A percentile compares a stretch with the other conserved stretches of the same genome.
Conservation (phyloP, 2,797 vertebrate species). For the Schizopygopsis pylzovi region DNA sequence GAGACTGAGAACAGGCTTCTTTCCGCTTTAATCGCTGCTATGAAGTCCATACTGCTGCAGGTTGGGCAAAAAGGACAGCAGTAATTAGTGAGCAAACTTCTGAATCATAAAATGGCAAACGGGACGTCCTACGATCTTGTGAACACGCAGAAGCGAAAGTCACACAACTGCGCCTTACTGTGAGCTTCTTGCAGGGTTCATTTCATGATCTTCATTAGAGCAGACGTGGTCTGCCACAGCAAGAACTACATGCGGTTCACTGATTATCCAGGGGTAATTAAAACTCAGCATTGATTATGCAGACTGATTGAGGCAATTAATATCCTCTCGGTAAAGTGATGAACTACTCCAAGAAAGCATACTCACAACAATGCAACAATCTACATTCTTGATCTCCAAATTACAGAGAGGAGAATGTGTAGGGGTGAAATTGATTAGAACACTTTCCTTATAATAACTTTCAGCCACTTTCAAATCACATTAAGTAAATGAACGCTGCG, state of each 20-base stretch:
- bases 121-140: not conserved
- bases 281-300: slow-evolving; percentile 41
- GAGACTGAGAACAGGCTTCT: not conserved
- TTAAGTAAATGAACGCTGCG: slow-evolving; percentile 6
- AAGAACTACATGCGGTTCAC: slow-evolving; percentile 13
- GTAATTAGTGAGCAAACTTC: not conserved
- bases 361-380: slow-evolving; percentile 36
- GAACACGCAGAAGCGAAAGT: not conserved
- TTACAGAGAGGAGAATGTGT: slow-evolving; percentile 17
- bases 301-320: slow-evolving; percentile 45
- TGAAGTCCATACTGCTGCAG: not conserved
- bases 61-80: not conserved
- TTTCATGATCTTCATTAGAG: slow-evolving; percentile 24
- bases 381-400: slow-evolving; percentile 34
- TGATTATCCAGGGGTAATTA: slow-evolving; percentile 44
- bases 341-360: slow-evolving; percentile 32
- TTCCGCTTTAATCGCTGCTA: not conserved
- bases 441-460: slow-evolving; percentile 30
- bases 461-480: slow-evolving; percentile 16
- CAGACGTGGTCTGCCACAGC: slow-evolving; percentile 23
- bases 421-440: slow-evolving; percentile 28
- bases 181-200: slow-evolving; percentile 5
- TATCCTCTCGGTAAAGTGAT: slow-evolving; percentile 34
- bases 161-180: not conserved
- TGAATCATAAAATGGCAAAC: not conserved